Conservation (phyloP, 2,797 vertebrate species). For the Cyclopterus lumpus region DNA sequence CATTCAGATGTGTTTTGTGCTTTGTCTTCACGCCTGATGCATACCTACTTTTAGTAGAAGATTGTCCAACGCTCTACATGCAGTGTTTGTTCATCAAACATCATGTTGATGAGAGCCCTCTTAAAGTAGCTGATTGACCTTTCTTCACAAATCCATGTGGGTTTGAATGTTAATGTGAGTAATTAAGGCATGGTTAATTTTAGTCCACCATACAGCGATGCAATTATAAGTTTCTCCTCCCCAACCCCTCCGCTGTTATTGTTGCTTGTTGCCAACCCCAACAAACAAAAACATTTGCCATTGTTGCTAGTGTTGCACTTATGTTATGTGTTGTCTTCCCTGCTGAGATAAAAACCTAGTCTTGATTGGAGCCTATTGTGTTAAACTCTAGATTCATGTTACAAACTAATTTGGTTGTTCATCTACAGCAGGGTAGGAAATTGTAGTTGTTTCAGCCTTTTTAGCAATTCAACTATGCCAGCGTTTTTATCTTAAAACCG, state of each 20-base stretch:
- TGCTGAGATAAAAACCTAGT: constrained; percentile 41
- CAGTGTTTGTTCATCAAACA: background rate
- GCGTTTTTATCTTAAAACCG: constrained; percentile 1
- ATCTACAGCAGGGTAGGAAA: constrained; percentile 16
- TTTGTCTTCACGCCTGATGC: background rate
- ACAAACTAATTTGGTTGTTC: constrained; percentile 27
- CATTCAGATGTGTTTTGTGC: background rate
- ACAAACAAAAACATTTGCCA: constrained; percentile 15
- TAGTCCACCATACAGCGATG: constrained; percentile 11
- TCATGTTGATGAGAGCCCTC: background rate
- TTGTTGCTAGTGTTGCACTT: background rate
- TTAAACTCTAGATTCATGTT: constrained; percentile 9
- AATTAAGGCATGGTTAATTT: constrained; percentile 37
- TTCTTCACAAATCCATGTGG: background rate
- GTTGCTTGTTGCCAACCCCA: background rate
- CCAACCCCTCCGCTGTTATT: background rate
- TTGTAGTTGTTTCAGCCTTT: background rate
- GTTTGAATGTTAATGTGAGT: constrained; percentile 31
- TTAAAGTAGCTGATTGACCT: constrained; percentile 1
- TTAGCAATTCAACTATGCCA: background rate
- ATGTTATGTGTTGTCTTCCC: constrained; percentile 6
- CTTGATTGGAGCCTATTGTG: constrained; percentile 32
- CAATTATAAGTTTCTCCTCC: constrained; percentile 18
- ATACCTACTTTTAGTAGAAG: background rate
- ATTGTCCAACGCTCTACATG: background rate